These are phyloP conservation scores for Drosophila ironensis DNA, from an alignment of 1,140 invertebrate genomes.

Conservation along the genomic window DNA sequence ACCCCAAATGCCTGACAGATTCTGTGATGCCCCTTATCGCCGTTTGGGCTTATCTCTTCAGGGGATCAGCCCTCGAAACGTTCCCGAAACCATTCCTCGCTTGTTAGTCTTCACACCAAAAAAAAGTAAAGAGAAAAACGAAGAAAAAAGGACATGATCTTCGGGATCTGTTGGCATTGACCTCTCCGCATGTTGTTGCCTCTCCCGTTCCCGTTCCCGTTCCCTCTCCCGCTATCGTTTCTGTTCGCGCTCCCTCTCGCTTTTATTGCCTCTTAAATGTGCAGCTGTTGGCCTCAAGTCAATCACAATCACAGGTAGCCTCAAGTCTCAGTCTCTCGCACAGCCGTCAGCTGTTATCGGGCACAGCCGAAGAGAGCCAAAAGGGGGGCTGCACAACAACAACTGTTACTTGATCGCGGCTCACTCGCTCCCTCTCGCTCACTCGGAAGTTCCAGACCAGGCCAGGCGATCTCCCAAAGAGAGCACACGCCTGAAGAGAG, in stretches of 20 bases:
- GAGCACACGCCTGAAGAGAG: constrained; percentile 1
- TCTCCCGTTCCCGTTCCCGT: not conserved
- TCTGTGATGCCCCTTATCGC: no score
- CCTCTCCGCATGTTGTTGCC: constrained; percentile 6
- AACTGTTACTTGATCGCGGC: constrained; percentile 33
- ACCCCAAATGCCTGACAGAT: no score
- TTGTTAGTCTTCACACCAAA: no score
- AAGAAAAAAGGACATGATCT: not conserved
- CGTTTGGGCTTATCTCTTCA: no score
- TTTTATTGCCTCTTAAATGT: constrained; percentile 37
- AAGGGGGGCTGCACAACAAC: constrained; percentile 22
- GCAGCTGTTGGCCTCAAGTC: constrained; percentile 53
- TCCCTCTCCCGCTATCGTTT: not conserved
- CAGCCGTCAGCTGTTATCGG: constrained; percentile 35
- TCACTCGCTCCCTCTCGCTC: constrained; percentile 18
- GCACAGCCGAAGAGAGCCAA: not conserved
- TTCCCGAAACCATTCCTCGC: no score
- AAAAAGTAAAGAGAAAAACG: no score
- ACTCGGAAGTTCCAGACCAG: constrained; percentile 26
- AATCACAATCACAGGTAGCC: constrained; percentile 56
- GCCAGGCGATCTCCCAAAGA: constrained; percentile 14
- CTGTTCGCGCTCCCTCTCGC: not conserved
- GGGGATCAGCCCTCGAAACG: no score
- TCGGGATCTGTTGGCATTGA: constrained; percentile 20
- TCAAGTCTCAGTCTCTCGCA: constrained; percentile 1